phyloP scores from a whole-genome alignment of 35 echinoderm and acorn worm species.

The Chiridota heheva region DNA sequence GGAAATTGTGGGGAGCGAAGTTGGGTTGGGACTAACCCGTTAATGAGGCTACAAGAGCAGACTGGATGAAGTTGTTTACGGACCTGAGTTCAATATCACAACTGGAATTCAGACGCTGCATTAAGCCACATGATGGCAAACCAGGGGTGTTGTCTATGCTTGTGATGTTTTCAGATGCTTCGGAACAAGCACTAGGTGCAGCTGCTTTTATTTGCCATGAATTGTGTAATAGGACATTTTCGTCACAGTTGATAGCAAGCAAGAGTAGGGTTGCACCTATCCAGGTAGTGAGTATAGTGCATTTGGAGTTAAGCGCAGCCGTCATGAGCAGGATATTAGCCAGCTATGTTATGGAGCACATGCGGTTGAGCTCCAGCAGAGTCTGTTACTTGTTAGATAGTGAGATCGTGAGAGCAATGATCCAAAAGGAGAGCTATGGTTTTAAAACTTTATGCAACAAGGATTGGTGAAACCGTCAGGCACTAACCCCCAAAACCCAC shows the following conservation, averaged over 20 bases:
- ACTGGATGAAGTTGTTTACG: neutral
- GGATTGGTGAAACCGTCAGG: conserved; percentile 43
- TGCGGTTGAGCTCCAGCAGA: conserved; percentile 20
- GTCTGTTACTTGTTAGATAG: conserved; percentile 56
- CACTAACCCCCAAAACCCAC: conserved; percentile 33
- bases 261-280: conserved; percentile 59
- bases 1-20: conserved; percentile 11
- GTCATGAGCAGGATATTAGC: conserved; percentile 38
- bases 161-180: conserved; percentile 58
- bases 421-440: conserved; percentile 62
- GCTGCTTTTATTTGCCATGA: conserved; percentile 34
- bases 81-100: conserved; percentile 1
- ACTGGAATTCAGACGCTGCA: conserved; percentile 30
- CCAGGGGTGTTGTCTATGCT: neutral
- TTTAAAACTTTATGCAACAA: conserved; percentile 61
- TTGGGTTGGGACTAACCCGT: conserved; percentile 15
- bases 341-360: conserved; percentile 31
- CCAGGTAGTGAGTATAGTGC: conserved; percentile 36
- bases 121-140: conserved; percentile 22
- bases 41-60: neutral
- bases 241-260: conserved; percentile 21
- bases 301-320: conserved; percentile 52
- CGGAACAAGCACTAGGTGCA: conserved; percentile 43
- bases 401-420: conserved; percentile 55
- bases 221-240: neutral